A percentile compares a stretch with the other conserved stretches of the same genome.
Evolutionary conservation across 1,140 invertebrate species (phyloP).

Genomic region (Macrocentrus cingulum): DNA sequence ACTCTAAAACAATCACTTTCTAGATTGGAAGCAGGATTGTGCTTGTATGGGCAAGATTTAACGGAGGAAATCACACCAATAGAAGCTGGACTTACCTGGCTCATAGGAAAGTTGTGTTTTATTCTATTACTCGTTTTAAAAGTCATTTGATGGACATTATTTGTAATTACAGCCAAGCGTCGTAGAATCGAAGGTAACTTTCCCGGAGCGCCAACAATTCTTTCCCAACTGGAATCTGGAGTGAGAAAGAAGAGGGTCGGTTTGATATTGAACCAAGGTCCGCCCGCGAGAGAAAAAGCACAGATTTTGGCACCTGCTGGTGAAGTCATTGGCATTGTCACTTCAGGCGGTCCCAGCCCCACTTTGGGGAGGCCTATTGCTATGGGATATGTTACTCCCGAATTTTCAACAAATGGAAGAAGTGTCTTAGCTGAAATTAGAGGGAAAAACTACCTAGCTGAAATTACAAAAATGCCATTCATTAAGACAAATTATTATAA

Average conservation of each 20-base stretch:
- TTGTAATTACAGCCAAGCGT: constrained; percentile 66
- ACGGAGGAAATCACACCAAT: constrained; percentile 87
- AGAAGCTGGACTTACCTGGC: constrained; percentile 90
- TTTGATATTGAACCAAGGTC: constrained; percentile 64
- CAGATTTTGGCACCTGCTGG: constrained; percentile 64
- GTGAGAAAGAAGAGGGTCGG: constrained; percentile 68
- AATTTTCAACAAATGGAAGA: constrained; percentile 71
- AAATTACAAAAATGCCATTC: constrained; percentile 91
- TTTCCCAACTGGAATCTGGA: constrained; percentile 71
- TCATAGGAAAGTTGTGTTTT: constrained; percentile 65
- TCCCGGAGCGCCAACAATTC: constrained; percentile 71
- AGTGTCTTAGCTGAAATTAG: constrained; percentile 77
- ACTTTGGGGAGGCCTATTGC: constrained; percentile 85
- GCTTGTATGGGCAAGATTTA: constrained; percentile 97
- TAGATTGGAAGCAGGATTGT: constrained; percentile 95
- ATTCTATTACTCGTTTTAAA: neutral
- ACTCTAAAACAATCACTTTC: too few relatives aligned
- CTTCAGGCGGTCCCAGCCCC: constrained; percentile 94
- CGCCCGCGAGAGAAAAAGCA: constrained; percentile 69
- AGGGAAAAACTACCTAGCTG: constrained; percentile 76
- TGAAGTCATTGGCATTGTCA: constrained; percentile 78
- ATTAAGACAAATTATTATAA: constrained; percentile 78
- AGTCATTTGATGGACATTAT: constrained; percentile 6
- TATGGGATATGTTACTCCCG: constrained; percentile 87
- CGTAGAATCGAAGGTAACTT: constrained; percentile 71